Evolutionary conservation across 2,797 vertebrate genomes (phyloP), one percentile per base, ranked within the genome.

Genomic region (Manis crassicaudata): DNA sequence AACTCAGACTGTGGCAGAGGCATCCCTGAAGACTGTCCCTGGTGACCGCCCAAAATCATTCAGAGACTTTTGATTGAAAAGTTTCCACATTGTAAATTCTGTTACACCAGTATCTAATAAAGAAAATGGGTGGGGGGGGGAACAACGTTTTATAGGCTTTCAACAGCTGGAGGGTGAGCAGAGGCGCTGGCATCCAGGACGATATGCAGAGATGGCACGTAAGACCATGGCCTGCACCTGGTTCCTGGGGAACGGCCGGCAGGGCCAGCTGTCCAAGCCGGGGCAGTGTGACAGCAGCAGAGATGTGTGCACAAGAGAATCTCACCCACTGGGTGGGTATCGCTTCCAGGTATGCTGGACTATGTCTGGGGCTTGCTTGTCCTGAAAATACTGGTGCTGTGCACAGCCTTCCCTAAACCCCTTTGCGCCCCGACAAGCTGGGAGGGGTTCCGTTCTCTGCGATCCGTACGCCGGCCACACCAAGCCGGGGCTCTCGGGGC

Each of bases 201-300:
- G 1, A 46, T 35, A 10, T 11, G 0, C 2, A 3, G 52, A 21
- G 56, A 35, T 8, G 12, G 43, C 11, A 16, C 0, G 23, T 8
- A 25, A 17, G 77, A 17, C 77, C 2, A 6, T 12, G 25, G 11
- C 46, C 46, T 35, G 2, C 1, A 5, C 35, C 84, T 35, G 46
- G 35, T 29, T n/a, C n/a, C 54, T 58, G 2, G 12, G 40, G n/a
- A 93, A 46, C 0, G 29, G 60, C 52, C 35, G 14, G 3, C 6
- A 7, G 60, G 35, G 40, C 35, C 17, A 7, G 27, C 5, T 13
- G 3, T 12, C 20, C 43, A 16, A 13, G 21, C 17, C 5, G 52
- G 16, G 11, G 12, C 0, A 0, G 10, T 0, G 12, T 10, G 43
- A 40, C 5, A 50, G 32, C 1, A 7, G 2, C 58, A 2, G 35